Percentiles rank a stretch among this genome's conserved stretches.
phyloP scores from a whole-genome alignment of 2,113 vertebrate genomes.

The Propithecus coquereli region DNA sequence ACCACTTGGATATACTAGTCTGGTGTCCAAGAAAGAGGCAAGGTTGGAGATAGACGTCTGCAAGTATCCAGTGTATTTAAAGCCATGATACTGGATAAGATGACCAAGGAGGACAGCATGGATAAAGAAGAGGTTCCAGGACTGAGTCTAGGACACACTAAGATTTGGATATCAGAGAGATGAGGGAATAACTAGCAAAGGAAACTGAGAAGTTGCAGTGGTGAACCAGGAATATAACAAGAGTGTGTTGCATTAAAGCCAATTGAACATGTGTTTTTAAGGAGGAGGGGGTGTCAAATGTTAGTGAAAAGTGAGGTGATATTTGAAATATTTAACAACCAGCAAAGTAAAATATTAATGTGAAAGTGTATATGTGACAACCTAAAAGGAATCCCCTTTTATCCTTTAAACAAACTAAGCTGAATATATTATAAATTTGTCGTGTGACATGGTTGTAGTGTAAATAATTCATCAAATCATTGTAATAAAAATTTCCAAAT shows the following conservation, averaged over 20 bases:
- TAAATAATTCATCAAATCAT: not conserved
- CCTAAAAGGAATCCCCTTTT: not conserved
- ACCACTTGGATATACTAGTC: not conserved
- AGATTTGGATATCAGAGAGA: not conserved
- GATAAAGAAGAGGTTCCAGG: not conserved
- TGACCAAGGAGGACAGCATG: not conserved
- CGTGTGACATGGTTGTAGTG: not conserved
- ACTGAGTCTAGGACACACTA: not conserved
- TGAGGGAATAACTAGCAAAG: not conserved
- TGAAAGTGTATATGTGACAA: not conserved
- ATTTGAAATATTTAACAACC: not conserved
- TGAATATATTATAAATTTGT: not conserved
- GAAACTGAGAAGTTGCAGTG: not conserved
- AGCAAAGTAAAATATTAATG: not conserved
- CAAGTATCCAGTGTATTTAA: not conserved
- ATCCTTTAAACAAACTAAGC: not conserved
- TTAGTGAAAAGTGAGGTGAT: not conserved
- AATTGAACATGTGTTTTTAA: not conserved
- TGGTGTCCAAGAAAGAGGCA: not conserved
- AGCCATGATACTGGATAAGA: not conserved
- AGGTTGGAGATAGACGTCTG: not conserved
- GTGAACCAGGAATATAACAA: not conserved
- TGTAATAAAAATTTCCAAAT: not conserved
- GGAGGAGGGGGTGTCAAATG: not conserved
- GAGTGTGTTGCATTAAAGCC: not conserved